A percentile compares a stretch with the other conserved stretches of the same genome.
phyloP scores from a whole-genome alignment of 2,888 invertebrate species.

The Amphipoea oculea region DNA sequence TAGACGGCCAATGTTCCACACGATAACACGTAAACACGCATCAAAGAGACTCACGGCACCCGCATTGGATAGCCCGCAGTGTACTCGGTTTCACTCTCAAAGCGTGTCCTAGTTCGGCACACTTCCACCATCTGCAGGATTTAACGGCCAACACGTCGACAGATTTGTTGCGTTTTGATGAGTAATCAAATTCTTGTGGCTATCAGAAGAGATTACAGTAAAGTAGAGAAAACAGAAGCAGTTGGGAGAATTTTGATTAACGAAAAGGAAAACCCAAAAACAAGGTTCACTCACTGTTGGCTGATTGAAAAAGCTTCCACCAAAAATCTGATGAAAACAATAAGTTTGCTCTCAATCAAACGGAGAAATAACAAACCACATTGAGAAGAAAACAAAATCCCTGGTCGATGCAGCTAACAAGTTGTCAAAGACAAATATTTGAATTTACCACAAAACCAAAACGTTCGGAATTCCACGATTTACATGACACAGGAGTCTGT shows the following conservation, averaged over 20 bases:
- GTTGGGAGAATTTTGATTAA: slow-evolving; percentile 7
- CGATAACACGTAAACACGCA: slow-evolving; percentile 58
- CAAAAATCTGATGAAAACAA: slow-evolving; percentile 1
- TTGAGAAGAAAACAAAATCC: slow-evolving; percentile 30
- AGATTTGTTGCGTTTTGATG: slow-evolving; percentile 54
- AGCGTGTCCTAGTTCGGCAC: slow-evolving; percentile 70
- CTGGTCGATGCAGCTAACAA: slow-evolving; percentile 39
- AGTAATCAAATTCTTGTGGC: slow-evolving; percentile 27
- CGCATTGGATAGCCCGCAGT: slow-evolving; percentile 66
- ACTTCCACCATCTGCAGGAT: slow-evolving; percentile 56
- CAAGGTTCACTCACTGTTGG: not conserved
- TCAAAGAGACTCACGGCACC: slow-evolving; percentile 64
- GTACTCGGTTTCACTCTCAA: slow-evolving; percentile 70
- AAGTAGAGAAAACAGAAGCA: not conserved
- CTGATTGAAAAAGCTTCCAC: slow-evolving; percentile 16
- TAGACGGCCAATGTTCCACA: slow-evolving; percentile 43
- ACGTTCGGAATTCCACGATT: slow-evolving; percentile 43
- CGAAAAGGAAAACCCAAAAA: not conserved
- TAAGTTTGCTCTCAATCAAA: slow-evolving; percentile 33
- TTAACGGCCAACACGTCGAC: slow-evolving; percentile 57
- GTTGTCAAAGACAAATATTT: slow-evolving; percentile 46
- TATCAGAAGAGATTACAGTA: slow-evolving; percentile 7
- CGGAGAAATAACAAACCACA: slow-evolving; percentile 2
- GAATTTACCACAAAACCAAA: slow-evolving; percentile 29
- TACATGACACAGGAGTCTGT: slow-evolving; percentile 56